These are phyloP conservation scores for Entomyzon cyanotis DNA, from an alignment of 2,113 vertebrate species.

Conservation along the genomic window DNA sequence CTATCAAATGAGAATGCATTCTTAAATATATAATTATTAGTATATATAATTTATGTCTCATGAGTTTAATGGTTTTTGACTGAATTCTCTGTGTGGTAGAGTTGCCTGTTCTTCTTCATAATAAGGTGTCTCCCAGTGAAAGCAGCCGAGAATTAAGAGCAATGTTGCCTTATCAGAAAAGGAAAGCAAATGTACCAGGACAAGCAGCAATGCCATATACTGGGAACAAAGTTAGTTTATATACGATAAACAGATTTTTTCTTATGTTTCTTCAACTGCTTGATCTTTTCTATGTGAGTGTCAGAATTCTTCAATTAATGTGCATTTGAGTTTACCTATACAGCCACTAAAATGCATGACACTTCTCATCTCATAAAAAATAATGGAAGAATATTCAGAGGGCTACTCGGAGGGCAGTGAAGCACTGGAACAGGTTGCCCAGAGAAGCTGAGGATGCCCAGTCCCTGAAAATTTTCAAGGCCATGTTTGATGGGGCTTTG, in stretches of 20 bases:
- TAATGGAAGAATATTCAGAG: background rate
- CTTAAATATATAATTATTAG: background rate
- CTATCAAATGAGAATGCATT: background rate
- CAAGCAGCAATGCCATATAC: background rate
- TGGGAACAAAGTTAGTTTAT: background rate
- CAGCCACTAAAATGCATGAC: background rate
- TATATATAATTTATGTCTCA: background rate
- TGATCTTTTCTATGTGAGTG: background rate
- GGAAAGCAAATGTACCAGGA: background rate
- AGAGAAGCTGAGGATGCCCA: background rate
- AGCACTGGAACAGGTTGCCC: background rate
- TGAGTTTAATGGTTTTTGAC: background rate
- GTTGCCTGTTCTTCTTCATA: background rate
- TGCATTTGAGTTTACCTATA: background rate
- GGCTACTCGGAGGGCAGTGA: background rate
- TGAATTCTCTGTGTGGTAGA: background rate
- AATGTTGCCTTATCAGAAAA: background rate
- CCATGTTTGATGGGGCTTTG: background rate
- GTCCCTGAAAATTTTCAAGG: background rate
- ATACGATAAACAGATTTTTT: background rate
- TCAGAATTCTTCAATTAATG: background rate
- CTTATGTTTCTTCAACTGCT: background rate
- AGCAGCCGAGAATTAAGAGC: background rate
- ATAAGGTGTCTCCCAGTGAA: background rate
- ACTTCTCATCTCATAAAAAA: background rate